Conservation (phyloP, 2,888 invertebrate genomes). For the Cremastinae sp. region DNA sequence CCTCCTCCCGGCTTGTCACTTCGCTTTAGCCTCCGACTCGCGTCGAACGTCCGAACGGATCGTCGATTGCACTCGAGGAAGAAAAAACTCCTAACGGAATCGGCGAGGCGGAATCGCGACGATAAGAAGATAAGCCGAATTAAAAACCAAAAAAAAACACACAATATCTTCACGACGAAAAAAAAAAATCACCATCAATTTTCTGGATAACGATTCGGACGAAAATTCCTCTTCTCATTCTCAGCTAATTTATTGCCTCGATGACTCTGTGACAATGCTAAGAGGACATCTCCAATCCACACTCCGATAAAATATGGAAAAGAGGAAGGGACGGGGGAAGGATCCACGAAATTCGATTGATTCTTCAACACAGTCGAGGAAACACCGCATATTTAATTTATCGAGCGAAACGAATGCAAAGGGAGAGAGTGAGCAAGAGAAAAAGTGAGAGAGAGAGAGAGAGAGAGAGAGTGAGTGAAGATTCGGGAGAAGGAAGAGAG, state of each 20-base stretch:
- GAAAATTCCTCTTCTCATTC: constrained; percentile 21
- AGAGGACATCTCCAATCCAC: constrained; percentile 50
- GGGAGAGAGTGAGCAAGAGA: constrained; percentile 26
- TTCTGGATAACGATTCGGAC: background rate
- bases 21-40: constrained; percentile 67
- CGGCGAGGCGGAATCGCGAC: too few relatives aligned
- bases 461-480: constrained; percentile 26
- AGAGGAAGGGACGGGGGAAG: constrained; percentile 21
- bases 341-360: constrained; percentile 39
- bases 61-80: constrained; percentile 62
- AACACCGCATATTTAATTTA: constrained; percentile 51
- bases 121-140: background rate
- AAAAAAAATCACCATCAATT: too few relatives aligned
- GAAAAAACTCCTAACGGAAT: constrained; percentile 13
- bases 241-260: constrained; percentile 59
- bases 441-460: constrained; percentile 27
- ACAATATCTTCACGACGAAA: background rate
- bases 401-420: constrained; percentile 48
- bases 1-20: constrained; percentile 69
- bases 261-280: constrained; percentile 55
- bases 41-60: constrained; percentile 68
- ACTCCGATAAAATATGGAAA: constrained; percentile 41
- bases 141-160: too few relatives aligned
- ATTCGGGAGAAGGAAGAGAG: too few relatives aligned
- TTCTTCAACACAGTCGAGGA: constrained; percentile 53